These are phyloP conservation scores for Chiridota heheva DNA, from an alignment of 35 echinoderm and acorn worm species.

Conservation along the genomic window DNA sequence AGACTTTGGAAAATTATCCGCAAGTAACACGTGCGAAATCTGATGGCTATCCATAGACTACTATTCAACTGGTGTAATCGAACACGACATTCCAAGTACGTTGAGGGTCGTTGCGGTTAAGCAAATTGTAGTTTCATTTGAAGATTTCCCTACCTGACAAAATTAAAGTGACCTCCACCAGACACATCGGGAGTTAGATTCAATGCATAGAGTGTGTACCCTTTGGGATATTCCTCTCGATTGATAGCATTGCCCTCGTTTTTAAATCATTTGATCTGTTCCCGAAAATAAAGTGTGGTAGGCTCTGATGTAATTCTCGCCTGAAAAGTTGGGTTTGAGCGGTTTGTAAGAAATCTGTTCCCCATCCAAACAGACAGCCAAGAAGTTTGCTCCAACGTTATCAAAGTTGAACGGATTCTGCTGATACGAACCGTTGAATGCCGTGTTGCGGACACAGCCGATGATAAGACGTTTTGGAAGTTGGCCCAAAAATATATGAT, in stretches of 20 bases:
- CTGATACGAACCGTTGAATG: constrained; percentile 19
- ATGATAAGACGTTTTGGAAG: constrained; percentile 28
- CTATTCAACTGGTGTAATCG: constrained; percentile 38
- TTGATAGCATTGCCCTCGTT: constrained; percentile 51
- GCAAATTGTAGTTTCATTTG: constrained; percentile 51
- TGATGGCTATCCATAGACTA: constrained; percentile 42
- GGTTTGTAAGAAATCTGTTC: constrained; percentile 21
- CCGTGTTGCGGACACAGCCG: neutral
- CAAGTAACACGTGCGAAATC: neutral
- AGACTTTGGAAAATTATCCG: neutral
- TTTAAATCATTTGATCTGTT: constrained; percentile 39
- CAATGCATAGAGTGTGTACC: constrained; percentile 52
- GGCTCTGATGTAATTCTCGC: neutral
- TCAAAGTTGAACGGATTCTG: constrained; percentile 46
- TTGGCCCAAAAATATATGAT: too few relatives aligned
- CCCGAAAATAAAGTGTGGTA: constrained; percentile 60
- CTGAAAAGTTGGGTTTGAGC: constrained; percentile 12
- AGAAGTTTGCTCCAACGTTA: constrained; percentile 13
- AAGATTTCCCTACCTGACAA: constrained; percentile 43
- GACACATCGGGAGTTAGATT: constrained; percentile 57
- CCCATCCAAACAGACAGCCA: constrained; percentile 26
- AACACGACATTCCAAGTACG: constrained; percentile 49
- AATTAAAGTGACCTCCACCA: constrained; percentile 31
- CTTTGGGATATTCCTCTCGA: constrained; percentile 44
- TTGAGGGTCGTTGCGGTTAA: constrained; percentile 14